Conservation (phyloP, 1,140 invertebrate species). For the Anastrepha ludens region DNA sequence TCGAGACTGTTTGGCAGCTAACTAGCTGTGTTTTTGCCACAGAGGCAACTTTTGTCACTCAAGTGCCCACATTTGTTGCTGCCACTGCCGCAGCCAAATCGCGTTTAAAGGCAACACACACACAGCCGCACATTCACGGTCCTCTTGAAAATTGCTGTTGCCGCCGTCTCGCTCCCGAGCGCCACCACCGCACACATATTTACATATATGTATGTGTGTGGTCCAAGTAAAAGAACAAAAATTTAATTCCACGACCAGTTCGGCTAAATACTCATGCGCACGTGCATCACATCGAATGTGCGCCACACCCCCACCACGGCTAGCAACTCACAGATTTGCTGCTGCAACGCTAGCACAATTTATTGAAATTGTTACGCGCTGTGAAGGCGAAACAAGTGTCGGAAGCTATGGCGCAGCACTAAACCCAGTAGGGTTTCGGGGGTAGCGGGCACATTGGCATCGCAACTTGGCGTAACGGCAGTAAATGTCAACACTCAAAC, state of each 20-base stretch:
- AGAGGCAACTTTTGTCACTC: conserved; percentile 28
- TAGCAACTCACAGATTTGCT: background rate
- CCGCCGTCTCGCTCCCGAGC: background rate
- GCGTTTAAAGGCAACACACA: background rate
- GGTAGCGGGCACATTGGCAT: background rate
- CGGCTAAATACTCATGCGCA: background rate
- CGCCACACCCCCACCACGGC: background rate
- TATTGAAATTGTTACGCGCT: conserved; percentile 15
- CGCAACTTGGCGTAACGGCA: conserved; percentile 34
- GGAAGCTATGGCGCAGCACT: background rate
- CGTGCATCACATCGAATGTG: background rate
- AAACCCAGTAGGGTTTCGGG: background rate
- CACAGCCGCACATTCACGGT: background rate
- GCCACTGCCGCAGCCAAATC: background rate
- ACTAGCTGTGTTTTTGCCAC: background rate
- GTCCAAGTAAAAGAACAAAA: conserved; percentile 5
- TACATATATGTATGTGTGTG: too few relatives aligned
- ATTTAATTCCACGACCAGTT: conserved; percentile 42
- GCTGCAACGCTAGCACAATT: background rate
- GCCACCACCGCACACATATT: background rate
- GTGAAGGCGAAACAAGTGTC: background rate
- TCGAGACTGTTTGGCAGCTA: background rate
- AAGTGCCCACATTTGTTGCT: conserved; percentile 12
- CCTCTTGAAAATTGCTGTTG: background rate
- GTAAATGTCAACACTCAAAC: conserved; percentile 50